These are phyloP conservation scores for Melanotaenia nigrans DNA, from an alignment of 2,797 vertebrate species.

Conservation along the genomic window DNA sequence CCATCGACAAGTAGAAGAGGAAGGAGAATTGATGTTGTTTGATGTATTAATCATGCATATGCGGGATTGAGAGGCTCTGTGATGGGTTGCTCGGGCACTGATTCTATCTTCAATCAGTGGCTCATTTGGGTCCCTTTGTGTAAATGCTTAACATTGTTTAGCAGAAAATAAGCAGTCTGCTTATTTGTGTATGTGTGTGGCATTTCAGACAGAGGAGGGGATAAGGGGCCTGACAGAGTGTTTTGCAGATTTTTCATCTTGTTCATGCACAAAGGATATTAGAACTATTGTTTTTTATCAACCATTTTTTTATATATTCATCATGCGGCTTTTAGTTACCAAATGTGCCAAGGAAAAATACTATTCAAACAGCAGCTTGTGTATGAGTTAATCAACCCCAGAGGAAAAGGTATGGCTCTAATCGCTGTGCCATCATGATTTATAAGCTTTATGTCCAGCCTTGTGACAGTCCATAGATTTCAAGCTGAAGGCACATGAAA, in stretches of 20 bases:
- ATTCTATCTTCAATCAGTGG: conserved; percentile 79
- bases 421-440: conserved; percentile 68
- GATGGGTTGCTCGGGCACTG: conserved; percentile 71
- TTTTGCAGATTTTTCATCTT: conserved; percentile 32
- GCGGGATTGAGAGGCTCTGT: conserved; percentile 74
- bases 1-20: conserved; percentile 63
- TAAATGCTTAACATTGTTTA: conserved; percentile 78
- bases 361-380: conserved; percentile 51
- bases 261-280: conserved; percentile 50
- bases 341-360: conserved; percentile 50
- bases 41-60: conserved; percentile 85
- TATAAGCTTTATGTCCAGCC: conserved; percentile 59
- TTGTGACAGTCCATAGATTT: conserved; percentile 49
- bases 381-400: conserved; percentile 67
- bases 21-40: conserved; percentile 77
- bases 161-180: conserved; percentile 66
- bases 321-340: conserved; percentile 46
- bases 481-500: conserved; percentile 48
- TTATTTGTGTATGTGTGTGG: conserved; percentile 40
- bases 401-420: conserved; percentile 62
- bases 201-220: conserved; percentile 27
- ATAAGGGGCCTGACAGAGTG: conserved; percentile 1
- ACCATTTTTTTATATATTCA: conserved; percentile 43
- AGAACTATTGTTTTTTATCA: conserved; percentile 43
- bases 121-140: conserved; percentile 76